Conservation (phyloP, 2,113 vertebrate genomes). For the Peromyscus californicus region DNA sequence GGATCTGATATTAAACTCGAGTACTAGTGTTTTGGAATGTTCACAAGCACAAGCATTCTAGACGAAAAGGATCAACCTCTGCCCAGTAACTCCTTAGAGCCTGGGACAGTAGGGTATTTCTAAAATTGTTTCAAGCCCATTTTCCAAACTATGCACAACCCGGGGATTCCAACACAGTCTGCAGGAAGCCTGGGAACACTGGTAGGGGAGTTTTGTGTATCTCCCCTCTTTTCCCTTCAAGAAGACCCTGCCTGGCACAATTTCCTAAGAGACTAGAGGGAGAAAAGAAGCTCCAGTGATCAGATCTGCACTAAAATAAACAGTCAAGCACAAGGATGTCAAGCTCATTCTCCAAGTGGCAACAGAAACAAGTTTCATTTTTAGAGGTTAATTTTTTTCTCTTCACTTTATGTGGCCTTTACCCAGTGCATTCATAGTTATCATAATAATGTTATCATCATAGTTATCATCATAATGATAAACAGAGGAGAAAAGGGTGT, state of each 20-base stretch:
- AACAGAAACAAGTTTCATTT: not conserved
- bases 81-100: not conserved
- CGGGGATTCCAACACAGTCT: not conserved
- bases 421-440: not conserved
- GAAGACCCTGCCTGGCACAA: not conserved
- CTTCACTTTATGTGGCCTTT: not conserved
- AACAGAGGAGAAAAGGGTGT: not conserved
- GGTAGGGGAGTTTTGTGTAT: rapidly evolving
- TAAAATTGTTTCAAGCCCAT: not conserved
- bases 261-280: not conserved
- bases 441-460: too few species aligned
- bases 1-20: not conserved
- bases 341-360: not conserved
- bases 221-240: too few species aligned
- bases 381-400: not conserved
- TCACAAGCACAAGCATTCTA: not conserved
- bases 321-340: not conserved
- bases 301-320: not conserved
- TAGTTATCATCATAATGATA: not conserved
- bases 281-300: not conserved
- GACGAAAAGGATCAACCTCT: not conserved
- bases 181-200: not conserved
- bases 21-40: not conserved
- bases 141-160: not conserved
- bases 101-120: not conserved